Evolutionary conservation across 2,888 invertebrate genomes (phyloP).

Genomic region (Automeris io): DNA sequence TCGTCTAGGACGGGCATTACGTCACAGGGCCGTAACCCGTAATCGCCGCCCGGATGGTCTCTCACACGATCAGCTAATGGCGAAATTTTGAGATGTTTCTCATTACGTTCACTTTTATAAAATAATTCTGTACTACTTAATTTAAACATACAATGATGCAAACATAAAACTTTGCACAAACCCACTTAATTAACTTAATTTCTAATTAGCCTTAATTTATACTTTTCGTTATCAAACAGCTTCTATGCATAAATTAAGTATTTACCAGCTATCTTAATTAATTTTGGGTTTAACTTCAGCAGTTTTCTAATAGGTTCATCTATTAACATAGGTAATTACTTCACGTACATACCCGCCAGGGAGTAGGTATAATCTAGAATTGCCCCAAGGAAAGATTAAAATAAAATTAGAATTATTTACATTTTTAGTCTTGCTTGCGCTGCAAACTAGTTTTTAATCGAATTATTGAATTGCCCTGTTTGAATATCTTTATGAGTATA

Average conservation of each 20-base stretch:
- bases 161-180: neutral
- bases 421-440: too few relatives aligned
- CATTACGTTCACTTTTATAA: slow-evolving; percentile 24
- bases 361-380: too few relatives aligned
- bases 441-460: too few relatives aligned
- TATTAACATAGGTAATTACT: slow-evolving; percentile 1
- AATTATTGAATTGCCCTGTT: too few relatives aligned
- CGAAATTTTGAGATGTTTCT: slow-evolving; percentile 42
- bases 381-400: too few relatives aligned
- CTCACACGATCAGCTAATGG: slow-evolving; percentile 43
- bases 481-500: too few relatives aligned
- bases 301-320: neutral
- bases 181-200: neutral
- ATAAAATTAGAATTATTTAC: too few relatives aligned
- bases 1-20: too few relatives aligned
- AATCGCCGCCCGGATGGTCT: slow-evolving; percentile 19
- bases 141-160: neutral
- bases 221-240: slow-evolving; percentile 1
- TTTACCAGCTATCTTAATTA: neutral
- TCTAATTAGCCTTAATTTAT: neutral
- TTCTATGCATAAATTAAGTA: slow-evolving; percentile 3
- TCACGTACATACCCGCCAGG: too few relatives aligned
- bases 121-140: neutral
- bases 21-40: slow-evolving; percentile 17
- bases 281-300: neutral